Base-by-base conservation (phyloP, 1,140 invertebrate species). In the Brevipalpus yothersi region DNA sequence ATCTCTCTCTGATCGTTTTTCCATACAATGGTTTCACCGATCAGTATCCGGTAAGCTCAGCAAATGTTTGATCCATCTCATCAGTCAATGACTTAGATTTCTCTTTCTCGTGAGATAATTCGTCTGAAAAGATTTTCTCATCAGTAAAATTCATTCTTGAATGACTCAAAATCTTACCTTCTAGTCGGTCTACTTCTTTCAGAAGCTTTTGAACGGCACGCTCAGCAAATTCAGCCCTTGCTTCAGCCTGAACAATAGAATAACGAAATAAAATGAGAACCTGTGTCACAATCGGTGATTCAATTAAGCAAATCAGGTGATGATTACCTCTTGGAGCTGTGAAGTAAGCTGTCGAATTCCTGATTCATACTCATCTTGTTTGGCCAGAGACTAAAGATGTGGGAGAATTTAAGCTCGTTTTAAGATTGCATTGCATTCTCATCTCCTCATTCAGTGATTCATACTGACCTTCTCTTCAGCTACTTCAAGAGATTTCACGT, bases 361-460 rank as follows among this genome's bases (percentile, higher is more conserved):
- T 75, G 93, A 89, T 80, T 97, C 95, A 81, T 96, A 97, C 73
- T 94, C 90, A 79, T 97, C 93, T 78, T 98, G 93, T 73, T 94
- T 86, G 15, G 58, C 47, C n/a, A 58, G n/a, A 19, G 43, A 56
- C 19, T 98, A 47, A 19, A 1, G 1, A n/a, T 3, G 21, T 51
- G 23, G 39, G 19, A 55, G 40, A 45, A 45, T 11, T 45, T 45
- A 45, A 45, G 43, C n/a, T n/a, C n/a, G n/a, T n/a, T n/a, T n/a
- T n/a, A n/a, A n/a, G n/a, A n/a, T n/a, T n/a, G n/a, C n/a, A 31
- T 31, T 31, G 31, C 31, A 31, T 31, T 31, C 5, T 5, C 31
- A 31, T 3, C 31, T 31, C 5, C 5, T 31, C 43, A 45, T 4
- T 45, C n/a, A 17, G 8, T 51, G 5, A 8, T n/a, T n/a, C 8